These are phyloP conservation scores for Martes martes DNA, from an alignment of 2,113 vertebrate species.

Conservation along the genomic window DNA sequence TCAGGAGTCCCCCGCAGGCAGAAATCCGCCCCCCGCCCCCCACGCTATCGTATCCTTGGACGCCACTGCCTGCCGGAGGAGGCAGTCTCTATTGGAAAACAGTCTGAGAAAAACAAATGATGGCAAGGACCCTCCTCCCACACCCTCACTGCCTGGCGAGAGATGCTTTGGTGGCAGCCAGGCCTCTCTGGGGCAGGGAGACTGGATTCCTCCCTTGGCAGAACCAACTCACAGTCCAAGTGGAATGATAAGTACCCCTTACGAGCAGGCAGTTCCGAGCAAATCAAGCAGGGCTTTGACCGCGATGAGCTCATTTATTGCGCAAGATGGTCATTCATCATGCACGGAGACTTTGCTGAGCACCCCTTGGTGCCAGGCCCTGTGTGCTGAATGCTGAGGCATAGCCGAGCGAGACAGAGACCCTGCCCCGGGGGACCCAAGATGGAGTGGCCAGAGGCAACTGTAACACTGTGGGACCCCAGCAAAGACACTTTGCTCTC, in stretches of 20 bases:
- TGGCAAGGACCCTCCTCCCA: not conserved
- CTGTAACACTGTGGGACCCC: not conserved
- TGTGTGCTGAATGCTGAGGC: not conserved
- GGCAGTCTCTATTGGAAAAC: not conserved
- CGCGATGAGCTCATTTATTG: too few relatives aligned
- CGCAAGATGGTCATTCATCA: not conserved
- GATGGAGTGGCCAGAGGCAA: not conserved
- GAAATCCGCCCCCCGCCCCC: not conserved
- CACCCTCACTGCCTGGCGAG: not conserved
- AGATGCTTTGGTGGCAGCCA: not conserved
- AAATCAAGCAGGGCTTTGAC: not conserved
- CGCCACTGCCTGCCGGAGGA: not conserved
- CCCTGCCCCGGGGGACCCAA: not conserved
- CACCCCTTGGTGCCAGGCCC: not conserved
- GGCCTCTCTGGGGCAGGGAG: not conserved
- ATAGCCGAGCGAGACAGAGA: not conserved
- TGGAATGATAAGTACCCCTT: not conserved
- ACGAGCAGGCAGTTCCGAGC: not conserved
- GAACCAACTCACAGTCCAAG: not conserved
- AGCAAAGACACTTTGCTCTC: not conserved
- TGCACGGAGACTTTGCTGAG: not conserved
- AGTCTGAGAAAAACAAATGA: not conserved
- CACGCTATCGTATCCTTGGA: not conserved
- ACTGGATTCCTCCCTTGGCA: not conserved
- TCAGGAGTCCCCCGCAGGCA: rapidly evolving